These are phyloP conservation scores for Lepidurus couesii DNA, from an alignment of 1,140 invertebrate genomes.

Conservation along the genomic window DNA sequence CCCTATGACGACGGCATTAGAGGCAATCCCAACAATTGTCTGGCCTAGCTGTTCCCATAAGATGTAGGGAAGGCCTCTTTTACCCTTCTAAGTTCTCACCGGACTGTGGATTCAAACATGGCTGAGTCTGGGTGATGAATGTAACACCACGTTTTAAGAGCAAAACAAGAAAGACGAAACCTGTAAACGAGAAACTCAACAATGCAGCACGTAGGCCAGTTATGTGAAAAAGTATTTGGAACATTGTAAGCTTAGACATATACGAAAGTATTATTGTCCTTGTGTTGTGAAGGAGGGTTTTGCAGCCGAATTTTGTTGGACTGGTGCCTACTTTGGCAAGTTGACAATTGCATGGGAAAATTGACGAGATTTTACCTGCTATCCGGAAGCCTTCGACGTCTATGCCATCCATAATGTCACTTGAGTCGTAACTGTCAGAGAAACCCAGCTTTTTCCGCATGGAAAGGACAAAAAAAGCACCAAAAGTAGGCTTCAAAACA, in stretches of 20 bases:
- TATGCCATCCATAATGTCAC: conserved; percentile 6
- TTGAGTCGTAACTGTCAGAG: neutral
- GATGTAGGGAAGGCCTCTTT: neutral
- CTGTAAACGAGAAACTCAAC: neutral
- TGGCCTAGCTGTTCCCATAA: neutral
- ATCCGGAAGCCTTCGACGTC: conserved; percentile 13
- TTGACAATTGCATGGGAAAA: neutral
- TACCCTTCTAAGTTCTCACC: conserved; percentile 3
- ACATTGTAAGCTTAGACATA: too few relatives aligned
- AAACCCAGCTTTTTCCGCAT: conserved; percentile 17
- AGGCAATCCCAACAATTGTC: conserved; percentile 18
- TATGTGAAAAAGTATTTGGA: too few relatives aligned
- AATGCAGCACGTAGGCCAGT: too few relatives aligned
- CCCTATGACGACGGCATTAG: neutral
- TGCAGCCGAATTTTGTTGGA: neutral
- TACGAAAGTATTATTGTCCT: too few relatives aligned
- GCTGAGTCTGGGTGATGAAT: neutral
- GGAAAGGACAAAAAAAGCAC: conserved; percentile 1
- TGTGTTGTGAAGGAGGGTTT: too few relatives aligned
- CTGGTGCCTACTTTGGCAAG: neutral
- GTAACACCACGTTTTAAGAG: neutral
- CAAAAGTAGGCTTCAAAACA: neutral
- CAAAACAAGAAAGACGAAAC: neutral
- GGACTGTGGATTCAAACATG: neutral
- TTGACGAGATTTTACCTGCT: neutral